Percentiles rank a stretch among this genome's conserved stretches.
These are phyloP conservation scores for Bradypus variegatus DNA, from an alignment of 2,797 vertebrate species.

Conservation along the genomic window DNA sequence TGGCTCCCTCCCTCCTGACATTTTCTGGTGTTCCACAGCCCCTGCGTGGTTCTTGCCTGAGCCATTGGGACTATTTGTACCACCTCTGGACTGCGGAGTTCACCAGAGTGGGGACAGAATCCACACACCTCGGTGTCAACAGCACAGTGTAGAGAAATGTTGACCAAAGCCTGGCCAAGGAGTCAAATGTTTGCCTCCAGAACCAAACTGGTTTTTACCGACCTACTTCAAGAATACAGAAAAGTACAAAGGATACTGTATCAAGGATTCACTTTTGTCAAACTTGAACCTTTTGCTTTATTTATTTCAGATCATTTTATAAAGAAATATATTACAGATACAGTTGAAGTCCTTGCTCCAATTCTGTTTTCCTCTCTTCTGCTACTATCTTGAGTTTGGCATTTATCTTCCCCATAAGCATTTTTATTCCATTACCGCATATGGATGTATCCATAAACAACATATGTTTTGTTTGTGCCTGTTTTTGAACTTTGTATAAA, in stretches of 20 bases:
- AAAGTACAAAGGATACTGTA: neutral
- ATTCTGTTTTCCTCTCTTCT: constrained; percentile 3
- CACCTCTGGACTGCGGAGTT: neutral
- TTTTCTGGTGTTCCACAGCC: constrained; percentile 15
- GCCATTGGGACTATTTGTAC: neutral
- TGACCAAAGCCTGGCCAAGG: neutral
- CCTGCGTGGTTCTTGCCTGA: neutral
- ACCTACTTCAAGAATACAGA: neutral
- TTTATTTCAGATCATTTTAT: neutral
- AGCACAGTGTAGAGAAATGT: neutral
- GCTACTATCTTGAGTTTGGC: constrained; percentile 6
- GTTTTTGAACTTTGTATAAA: constrained; percentile 11
- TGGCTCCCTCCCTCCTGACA: neutral
- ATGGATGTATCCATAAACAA: neutral
- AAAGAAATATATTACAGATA: constrained; percentile 21
- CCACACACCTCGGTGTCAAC: neutral
- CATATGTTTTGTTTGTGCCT: neutral
- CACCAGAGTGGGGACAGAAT: neutral
- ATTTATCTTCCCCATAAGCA: neutral
- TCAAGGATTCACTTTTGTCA: neutral
- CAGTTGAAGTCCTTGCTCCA: neutral
- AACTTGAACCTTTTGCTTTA: neutral
- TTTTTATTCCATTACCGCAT: neutral
- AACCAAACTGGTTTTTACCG: neutral
- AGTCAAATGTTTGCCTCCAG: neutral